Evolutionary conservation across 2,113 vertebrate species (phyloP), one percentile per base, ranked within the genome.

Genomic region (Callocephalon fimbriatum): DNA sequence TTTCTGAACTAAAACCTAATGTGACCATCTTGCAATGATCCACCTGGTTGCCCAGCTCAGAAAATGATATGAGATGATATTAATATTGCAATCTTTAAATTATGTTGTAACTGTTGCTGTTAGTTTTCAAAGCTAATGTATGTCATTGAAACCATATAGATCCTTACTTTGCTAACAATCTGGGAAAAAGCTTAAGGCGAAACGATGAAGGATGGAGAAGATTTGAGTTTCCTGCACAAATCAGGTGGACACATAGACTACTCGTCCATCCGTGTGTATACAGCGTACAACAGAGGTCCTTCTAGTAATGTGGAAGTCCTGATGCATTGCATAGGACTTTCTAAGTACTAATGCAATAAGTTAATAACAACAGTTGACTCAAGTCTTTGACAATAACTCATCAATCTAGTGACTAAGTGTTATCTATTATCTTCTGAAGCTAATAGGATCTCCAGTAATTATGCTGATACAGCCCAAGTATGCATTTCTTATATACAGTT

Each of bases 101-200:
- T 26, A 2, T 29, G 5, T 20, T 81, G 7, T 42, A 40, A 29
- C 12, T 47, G 25, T 40, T 37, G 32, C 3, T 0, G 0, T 27
- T 86, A 81, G 35, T 83, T 82, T 90, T 66, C 31, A 79, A 79
- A 72, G 19, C 58, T 79, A 58, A 13, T 26, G 16, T 32, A 0
- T 67, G 13, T 77, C 47, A 66, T 15, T 21, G 19, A 59, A 94
- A 67, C 18, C 27, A 15, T 20, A 29, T 3, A 53, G 32, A 56
- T 32, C 32, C 13, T 85, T 7, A 19, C 38, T 93, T 71, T 87
- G 29, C 54, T 2, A 2, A 23, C 16, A 38, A 2, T 2, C 23
- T 54, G 40, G 47, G 7, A 15, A 71, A 67, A 73, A 70, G 7
- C 47, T 86, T 22, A 37, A 66, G n/a, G 23, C 25, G 22, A 53